Evolutionary conservation across 23 tunicate genomes (phyloP).

Genomic region (Phallusia fumigata): DNA sequence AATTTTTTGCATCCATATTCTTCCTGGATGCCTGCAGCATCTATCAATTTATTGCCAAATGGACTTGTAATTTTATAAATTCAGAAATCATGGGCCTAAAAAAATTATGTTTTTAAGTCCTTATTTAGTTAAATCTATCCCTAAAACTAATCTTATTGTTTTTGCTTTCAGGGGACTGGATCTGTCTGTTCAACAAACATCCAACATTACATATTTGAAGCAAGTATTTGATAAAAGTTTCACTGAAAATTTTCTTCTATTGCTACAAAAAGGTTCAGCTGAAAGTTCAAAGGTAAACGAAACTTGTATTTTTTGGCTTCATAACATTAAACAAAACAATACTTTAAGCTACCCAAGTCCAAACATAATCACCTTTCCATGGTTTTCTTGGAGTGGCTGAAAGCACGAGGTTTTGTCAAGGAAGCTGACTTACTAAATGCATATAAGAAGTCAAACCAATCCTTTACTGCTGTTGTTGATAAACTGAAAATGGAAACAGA

Average conservation of each 20-base stretch:
- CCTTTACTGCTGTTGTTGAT: not conserved
- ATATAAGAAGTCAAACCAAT: conserved; percentile 4
- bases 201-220: conserved; percentile 41
- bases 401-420: conserved; percentile 45
- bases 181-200: conserved; percentile 11
- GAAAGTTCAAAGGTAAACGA: not conserved
- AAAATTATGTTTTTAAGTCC: too few relatives aligned
- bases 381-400: conserved; percentile 55
- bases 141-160: too few relatives aligned
- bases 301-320: not conserved
- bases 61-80: too few relatives aligned
- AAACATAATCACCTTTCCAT: conserved; percentile 8
- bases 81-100: too few relatives aligned
- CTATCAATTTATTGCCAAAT: too few relatives aligned
- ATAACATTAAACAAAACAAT: not conserved
- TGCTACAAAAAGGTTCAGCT: conserved; percentile 29
- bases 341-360: not conserved
- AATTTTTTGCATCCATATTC: too few relatives aligned
- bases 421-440: conserved; percentile 15
- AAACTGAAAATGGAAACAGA: conserved; percentile 21
- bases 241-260: conserved; percentile 46
- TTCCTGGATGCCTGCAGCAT: too few relatives aligned
- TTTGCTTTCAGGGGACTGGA: conserved; percentile 23
- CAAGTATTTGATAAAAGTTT: conserved; percentile 45
- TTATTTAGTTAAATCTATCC: too few relatives aligned